These are phyloP conservation scores for Xanthia icteritia DNA, from an alignment of 2,888 invertebrate species.

Conservation along the genomic window DNA sequence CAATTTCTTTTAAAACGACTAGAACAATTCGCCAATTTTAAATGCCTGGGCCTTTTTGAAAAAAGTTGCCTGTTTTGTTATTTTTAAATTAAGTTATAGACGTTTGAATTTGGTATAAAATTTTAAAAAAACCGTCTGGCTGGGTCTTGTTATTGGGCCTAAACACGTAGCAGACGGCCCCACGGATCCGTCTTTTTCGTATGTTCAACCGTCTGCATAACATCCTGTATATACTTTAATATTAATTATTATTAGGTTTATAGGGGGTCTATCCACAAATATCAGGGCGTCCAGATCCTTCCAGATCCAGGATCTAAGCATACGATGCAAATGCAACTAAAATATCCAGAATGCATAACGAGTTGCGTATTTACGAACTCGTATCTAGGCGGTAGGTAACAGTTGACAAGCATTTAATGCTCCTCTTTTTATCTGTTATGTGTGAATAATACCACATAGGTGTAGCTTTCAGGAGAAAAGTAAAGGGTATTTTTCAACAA, in stretches of 20 bases:
- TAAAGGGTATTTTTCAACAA: conserved; percentile 42
- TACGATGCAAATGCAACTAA: conserved; percentile 7
- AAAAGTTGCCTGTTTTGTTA: no score
- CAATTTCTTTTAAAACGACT: no score
- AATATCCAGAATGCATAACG: conserved; percentile 6
- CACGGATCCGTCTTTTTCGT: no score
- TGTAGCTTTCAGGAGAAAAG: conserved; percentile 21
- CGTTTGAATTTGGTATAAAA: no score
- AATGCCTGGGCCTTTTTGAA: no score
- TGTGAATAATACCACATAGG: conserved; percentile 23
- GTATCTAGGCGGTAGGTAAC: neutral
- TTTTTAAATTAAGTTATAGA: no score
- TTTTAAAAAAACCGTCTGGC: no score
- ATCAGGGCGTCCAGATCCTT: neutral
- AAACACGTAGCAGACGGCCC: no score
- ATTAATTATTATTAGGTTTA: neutral
- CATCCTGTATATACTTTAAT: neutral
- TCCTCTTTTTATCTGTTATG: neutral
- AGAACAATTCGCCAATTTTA: no score
- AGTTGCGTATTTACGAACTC: neutral
- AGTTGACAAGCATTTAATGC: neutral
- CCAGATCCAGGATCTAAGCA: neutral
- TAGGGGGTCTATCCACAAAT: conserved; percentile 11
- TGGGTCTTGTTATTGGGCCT: no score
- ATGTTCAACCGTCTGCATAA: no score